Percentiles rank a stretch among this genome's conserved stretches.
Evolutionary conservation across 2,797 vertebrate species (phyloP).

Genomic region (Crotalus adamanteus): DNA sequence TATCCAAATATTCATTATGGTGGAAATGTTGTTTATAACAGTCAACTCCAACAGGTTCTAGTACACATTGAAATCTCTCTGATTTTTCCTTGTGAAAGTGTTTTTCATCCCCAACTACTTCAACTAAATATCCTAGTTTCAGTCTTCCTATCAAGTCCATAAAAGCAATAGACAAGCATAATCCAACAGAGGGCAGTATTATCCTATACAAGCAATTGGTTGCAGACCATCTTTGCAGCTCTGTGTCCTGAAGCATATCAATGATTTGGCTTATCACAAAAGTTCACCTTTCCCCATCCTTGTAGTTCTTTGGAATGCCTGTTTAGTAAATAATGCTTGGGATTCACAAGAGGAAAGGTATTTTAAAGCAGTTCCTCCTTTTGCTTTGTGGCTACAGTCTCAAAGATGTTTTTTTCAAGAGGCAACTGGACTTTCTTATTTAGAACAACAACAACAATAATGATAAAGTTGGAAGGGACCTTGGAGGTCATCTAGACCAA

Average conservation of each 20-base stretch:
- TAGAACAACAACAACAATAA: too few relatives aligned
- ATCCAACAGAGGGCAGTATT: conserved; percentile 2
- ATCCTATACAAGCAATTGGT: not conserved
- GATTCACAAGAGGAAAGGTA: not conserved
- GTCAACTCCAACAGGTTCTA: not conserved
- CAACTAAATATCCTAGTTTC: not conserved
- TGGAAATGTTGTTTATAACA: not conserved
- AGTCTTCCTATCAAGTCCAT: not conserved
- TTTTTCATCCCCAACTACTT: not conserved
- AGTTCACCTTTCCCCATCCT: too few relatives aligned
- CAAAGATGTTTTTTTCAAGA: too few relatives aligned
- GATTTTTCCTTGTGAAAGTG: not conserved
- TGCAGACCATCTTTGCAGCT: not conserved
- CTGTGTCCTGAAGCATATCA: not conserved
- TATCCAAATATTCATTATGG: not conserved
- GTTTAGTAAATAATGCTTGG: not conserved
- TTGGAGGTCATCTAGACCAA: too few relatives aligned
- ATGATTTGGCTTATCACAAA: not conserved
- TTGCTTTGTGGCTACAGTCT: not conserved
- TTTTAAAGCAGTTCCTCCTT: not conserved
- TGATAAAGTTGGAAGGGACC: too few relatives aligned
- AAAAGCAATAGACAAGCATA: not conserved
- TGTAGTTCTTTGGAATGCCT: not conserved
- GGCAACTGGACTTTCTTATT: too few relatives aligned
- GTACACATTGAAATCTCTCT: not conserved